phyloP scores from a whole-genome alignment of 2,888 invertebrate genomes.

The Serrognathus titanus region DNA sequence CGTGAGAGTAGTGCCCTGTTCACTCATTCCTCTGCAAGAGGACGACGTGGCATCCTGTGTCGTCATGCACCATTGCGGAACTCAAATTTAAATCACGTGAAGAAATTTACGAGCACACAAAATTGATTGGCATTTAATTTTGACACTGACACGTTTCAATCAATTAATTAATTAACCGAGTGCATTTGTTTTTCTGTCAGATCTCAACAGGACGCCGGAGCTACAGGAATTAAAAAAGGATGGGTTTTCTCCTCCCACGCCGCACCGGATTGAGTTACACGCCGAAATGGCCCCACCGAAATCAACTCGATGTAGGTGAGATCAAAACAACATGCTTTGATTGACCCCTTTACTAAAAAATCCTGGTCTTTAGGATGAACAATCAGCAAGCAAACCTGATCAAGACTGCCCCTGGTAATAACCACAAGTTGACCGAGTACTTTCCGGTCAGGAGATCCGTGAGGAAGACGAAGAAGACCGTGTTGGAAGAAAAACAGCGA shows the following conservation, averaged over 20 bases:
- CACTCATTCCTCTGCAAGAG: background rate
- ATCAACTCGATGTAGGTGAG: background rate
- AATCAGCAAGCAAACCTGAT: background rate
- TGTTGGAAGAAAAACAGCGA: conserved; percentile 80
- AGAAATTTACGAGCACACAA: too few species aligned
- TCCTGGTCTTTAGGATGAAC: too few species aligned
- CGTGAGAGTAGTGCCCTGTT: conserved; percentile 24
- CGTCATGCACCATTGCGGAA: too few species aligned
- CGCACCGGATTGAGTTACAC: conserved; percentile 40
- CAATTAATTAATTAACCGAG: too few species aligned
- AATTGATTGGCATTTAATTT: too few species aligned
- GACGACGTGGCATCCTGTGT: too few species aligned
- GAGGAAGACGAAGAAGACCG: conserved; percentile 78
- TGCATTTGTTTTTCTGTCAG: background rate
- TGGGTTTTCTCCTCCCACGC: conserved; percentile 35
- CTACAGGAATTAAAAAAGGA: conserved; percentile 1
- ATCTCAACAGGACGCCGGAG: conserved; percentile 5
- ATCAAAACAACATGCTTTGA: background rate
- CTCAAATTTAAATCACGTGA: too few species aligned
- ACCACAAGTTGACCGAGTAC: conserved; percentile 81
- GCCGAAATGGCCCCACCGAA: conserved; percentile 7
- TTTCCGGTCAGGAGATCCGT: conserved; percentile 85
- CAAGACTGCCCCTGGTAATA: conserved; percentile 35
- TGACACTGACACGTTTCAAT: too few species aligned
- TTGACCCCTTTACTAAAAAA: too few species aligned